A percentile compares a stretch with the other conserved stretches of the same genome.
These are phyloP conservation scores for Copsychus sechellarum DNA, from an alignment of 2,113 vertebrate genomes.

Conservation along the genomic window DNA sequence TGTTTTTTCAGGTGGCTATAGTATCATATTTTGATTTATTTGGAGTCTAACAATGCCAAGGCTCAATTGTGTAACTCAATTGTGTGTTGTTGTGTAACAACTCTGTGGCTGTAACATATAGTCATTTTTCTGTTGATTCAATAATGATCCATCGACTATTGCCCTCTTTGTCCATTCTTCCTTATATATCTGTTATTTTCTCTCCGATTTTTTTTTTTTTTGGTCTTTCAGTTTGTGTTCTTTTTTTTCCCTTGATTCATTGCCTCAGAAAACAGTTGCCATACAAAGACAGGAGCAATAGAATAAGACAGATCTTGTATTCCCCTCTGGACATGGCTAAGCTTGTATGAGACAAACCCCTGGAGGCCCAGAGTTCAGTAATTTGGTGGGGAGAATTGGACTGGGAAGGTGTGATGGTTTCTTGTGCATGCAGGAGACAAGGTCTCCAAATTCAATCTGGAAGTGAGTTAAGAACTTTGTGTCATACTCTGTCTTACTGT, in stretches of 20 bases:
- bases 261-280: neutral
- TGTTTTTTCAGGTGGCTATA: neutral
- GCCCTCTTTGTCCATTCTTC: neutral
- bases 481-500: neutral
- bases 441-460: neutral
- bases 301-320: neutral
- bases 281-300: neutral
- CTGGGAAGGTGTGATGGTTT: neutral
- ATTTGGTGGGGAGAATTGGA: neutral
- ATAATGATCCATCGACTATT: neutral
- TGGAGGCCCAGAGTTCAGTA: neutral
- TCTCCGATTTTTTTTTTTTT: neutral
- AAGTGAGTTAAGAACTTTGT: neutral
- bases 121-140: neutral
- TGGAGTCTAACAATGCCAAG: neutral
- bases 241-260: neutral
- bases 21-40: neutral
- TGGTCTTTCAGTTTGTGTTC: neutral
- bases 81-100: neutral
- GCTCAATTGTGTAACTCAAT: neutral
- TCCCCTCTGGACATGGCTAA: neutral
- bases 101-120: neutral
- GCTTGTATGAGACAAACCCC: neutral
- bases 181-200: neutral
- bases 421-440: neutral